Conservation (phyloP, 2,888 invertebrate species). For the Tetheella fluctuosa region DNA sequence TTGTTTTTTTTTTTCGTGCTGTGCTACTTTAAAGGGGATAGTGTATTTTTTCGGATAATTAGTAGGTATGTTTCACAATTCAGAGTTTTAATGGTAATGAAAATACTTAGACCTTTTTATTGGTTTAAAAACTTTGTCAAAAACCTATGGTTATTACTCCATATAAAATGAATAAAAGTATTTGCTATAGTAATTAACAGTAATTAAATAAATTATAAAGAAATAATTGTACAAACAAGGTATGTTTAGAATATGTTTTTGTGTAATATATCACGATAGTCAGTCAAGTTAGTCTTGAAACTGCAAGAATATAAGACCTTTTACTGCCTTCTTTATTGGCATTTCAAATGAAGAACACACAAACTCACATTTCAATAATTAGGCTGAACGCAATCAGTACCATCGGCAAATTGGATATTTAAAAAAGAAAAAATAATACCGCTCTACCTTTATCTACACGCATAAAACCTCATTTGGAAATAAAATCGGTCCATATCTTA, state of each 20-base stretch:
- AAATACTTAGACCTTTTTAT: too few species aligned
- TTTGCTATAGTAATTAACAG: neutral
- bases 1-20: slow-evolving; percentile 6
- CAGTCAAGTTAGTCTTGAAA: neutral
- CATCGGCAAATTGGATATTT: slow-evolving; percentile 38
- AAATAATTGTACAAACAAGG: slow-evolving; percentile 1
- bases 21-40: neutral
- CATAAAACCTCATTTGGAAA: slow-evolving; percentile 63
- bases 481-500: slow-evolving; percentile 57
- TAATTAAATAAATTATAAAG: neutral
- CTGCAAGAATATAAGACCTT: neutral
- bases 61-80: neutral
- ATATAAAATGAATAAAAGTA: neutral
- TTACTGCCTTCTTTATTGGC: neutral
- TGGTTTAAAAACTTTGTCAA: neutral
- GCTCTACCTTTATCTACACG: slow-evolving; percentile 47
- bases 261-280: too few species aligned
- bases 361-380: slow-evolving; percentile 39
- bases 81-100: too few species aligned
- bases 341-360: slow-evolving; percentile 18
- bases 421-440: slow-evolving; percentile 40
- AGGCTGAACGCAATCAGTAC: slow-evolving; percentile 45
- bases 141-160: neutral
- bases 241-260: neutral
- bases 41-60: neutral